These are phyloP conservation scores for Acipenser oxyrinchus DNA, from an alignment of 2,797 vertebrate genomes.

Conservation along the genomic window DNA sequence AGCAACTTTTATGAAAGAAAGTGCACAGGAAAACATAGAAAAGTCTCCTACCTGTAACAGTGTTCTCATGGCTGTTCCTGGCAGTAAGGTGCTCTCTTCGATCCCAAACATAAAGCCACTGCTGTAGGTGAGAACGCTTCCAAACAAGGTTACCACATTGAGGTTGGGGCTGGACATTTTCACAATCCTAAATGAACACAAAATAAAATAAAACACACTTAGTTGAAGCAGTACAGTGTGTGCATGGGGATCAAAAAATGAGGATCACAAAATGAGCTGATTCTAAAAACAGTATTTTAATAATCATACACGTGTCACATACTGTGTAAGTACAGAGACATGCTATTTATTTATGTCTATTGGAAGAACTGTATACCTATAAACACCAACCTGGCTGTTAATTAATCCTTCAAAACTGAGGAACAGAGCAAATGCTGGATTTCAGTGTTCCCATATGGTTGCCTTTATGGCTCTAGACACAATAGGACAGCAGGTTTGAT, in stretches of 20 bases:
- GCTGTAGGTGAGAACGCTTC: slow-evolving; percentile 79
- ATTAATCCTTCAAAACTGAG: background rate
- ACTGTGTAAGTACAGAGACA: too few species aligned
- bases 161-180: slow-evolving; percentile 99
- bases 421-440: background rate
- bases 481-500: background rate
- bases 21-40: too few species aligned
- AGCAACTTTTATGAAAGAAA: too few species aligned
- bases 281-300: too few species aligned
- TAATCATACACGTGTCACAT: too few species aligned
- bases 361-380: too few species aligned
- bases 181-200: slow-evolving; percentile 72
- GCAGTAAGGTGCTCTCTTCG: slow-evolving; percentile 49
- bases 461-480: too few species aligned
- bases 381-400: background rate
- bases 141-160: slow-evolving; percentile 81
- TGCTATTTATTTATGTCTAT: too few species aligned
- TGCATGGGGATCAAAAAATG: too few species aligned
- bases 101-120: slow-evolving; percentile 84
- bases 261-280: too few species aligned
- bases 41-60: slow-evolving; percentile 67
- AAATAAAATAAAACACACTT: background rate
- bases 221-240: background rate
- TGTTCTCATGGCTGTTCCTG: slow-evolving; percentile 49
- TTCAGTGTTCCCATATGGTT: background rate